Conservation (phyloP, 2,113 vertebrate species). For the Hippopotamus amphibius region DNA sequence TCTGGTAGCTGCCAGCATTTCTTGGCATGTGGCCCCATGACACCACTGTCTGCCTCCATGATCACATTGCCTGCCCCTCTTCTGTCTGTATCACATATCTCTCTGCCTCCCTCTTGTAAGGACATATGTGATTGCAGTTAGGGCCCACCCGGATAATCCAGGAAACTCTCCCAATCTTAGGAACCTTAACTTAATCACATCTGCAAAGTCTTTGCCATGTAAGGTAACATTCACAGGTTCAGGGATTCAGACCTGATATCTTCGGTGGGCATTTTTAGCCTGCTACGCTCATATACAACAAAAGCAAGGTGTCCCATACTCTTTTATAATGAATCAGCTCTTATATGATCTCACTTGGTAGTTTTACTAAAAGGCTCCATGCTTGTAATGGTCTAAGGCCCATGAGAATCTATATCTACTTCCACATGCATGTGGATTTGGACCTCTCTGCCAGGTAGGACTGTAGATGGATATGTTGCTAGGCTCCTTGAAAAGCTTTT, state of each 20-base stretch:
- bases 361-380: constrained; percentile 12
- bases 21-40: not conserved
- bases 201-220: not conserved
- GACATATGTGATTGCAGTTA: not conserved
- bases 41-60: not conserved
- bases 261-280: not conserved
- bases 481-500: not conserved
- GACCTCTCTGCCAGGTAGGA: not conserved
- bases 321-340: not conserved
- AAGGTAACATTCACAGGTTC: not conserved
- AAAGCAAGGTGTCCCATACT: not conserved
- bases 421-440: not conserved
- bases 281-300: not conserved
- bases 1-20: not conserved
- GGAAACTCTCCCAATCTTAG: not conserved
- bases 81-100: not conserved
- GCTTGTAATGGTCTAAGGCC: not conserved
- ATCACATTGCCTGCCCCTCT: not conserved
- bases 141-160: not conserved
- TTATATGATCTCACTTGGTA: not conserved
- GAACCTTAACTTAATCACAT: not conserved
- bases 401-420: not conserved
- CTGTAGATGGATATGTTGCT: not conserved
- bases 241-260: not conserved
- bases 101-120: not conserved